Evolutionary conservation across 2,888 invertebrate species (phyloP).

Genomic region (Pollenia angustigena): DNA sequence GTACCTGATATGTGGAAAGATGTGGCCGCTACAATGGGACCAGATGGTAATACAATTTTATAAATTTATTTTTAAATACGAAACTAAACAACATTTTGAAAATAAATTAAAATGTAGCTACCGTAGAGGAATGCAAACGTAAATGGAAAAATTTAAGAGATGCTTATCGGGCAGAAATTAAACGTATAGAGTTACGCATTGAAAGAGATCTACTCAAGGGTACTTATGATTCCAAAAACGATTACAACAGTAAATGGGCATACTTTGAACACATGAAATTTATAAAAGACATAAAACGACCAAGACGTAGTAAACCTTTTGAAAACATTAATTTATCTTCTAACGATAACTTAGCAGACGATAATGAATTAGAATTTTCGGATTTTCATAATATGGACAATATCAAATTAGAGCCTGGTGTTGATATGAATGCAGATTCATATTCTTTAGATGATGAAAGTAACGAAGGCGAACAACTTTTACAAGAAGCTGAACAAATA

Average conservation of each 20-base stretch:
- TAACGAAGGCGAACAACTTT: background rate
- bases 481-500: background rate
- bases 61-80: background rate
- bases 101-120: background rate
- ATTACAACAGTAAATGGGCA: conserved; percentile 74
- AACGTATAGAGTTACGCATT: conserved; percentile 73
- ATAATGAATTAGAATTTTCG: conserved; percentile 32
- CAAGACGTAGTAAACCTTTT: conserved; percentile 24
- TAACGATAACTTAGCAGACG: conserved; percentile 20
- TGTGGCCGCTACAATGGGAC: conserved; percentile 31
- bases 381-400: conserved; percentile 72
- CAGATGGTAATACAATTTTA: conserved; percentile 34
- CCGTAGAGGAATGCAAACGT: conserved; percentile 68
- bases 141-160: conserved; percentile 81
- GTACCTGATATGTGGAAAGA: conserved; percentile 21
- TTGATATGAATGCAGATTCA: conserved; percentile 21
- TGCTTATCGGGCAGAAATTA: conserved; percentile 75
- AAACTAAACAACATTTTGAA: no score
- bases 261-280: conserved; percentile 75
- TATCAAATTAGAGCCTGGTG: conserved; percentile 26
- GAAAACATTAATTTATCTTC: conserved; percentile 15
- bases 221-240: conserved; percentile 60
- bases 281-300: conserved; percentile 71
- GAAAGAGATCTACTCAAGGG: conserved; percentile 66
- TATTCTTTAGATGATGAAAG: background rate